Percentiles rank a stretch among this genome's conserved stretches.
Evolutionary conservation across 2,797 vertebrate genomes (phyloP).

Genomic region (Aplochiton taeniatus): DNA sequence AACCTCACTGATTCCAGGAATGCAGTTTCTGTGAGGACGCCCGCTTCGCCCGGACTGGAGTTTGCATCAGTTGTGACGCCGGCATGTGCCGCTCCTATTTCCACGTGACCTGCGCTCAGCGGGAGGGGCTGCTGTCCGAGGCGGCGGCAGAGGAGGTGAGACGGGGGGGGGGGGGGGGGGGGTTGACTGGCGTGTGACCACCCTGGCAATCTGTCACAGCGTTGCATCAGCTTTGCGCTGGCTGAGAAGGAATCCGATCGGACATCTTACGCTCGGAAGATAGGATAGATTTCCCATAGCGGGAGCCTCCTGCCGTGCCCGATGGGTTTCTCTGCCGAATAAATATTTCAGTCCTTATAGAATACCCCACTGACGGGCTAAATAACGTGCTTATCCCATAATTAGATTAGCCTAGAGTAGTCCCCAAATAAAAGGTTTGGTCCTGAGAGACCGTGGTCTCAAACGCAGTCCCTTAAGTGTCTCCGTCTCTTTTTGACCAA

Average conservation of each 20-base stretch:
- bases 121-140: constrained; percentile 96
- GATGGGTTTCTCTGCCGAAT: no score
- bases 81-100: constrained; percentile 99
- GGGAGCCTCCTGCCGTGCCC: no score
- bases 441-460: no score
- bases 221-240: background rate
- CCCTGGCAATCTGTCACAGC: background rate
- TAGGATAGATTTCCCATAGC: no score
- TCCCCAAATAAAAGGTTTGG: no score
- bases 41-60: constrained; percentile 94
- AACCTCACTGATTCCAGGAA: constrained; percentile 74
- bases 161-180: background rate
- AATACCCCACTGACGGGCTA: no score
- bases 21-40: constrained; percentile 97
- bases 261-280: no score
- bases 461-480: background rate
- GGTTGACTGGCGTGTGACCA: background rate
- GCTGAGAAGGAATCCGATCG: no score
- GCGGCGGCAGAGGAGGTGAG: constrained; percentile 96
- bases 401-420: no score
- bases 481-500: background rate
- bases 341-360: no score
- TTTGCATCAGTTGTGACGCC: constrained; percentile 98
- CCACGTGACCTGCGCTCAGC: constrained; percentile 97
- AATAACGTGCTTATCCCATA: no score